Evolutionary conservation across 1,140 invertebrate species (phyloP).

Genomic region (Dendroctonus ponderosae): DNA sequence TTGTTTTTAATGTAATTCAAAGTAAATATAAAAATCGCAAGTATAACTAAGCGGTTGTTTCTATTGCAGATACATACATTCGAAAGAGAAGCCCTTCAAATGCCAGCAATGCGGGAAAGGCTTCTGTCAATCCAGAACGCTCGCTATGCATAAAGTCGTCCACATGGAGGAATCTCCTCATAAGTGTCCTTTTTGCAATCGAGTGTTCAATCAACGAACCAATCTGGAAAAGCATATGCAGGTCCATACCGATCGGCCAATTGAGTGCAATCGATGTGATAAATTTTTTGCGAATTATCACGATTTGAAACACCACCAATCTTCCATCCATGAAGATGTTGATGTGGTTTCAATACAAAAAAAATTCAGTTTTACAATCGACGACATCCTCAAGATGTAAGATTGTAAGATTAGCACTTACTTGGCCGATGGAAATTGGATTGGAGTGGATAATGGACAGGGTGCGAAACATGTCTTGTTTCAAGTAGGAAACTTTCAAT

Average conservation of each 20-base stretch:
- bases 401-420: too few relatives aligned
- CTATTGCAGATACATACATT: slow-evolving; percentile 87
- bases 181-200: slow-evolving; percentile 83
- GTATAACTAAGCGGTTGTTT: background rate
- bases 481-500: too few relatives aligned
- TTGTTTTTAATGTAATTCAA: too few relatives aligned
- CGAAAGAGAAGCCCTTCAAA: slow-evolving; percentile 96
- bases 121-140: slow-evolving; percentile 91
- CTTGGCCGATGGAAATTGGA: too few relatives aligned
- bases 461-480: too few relatives aligned
- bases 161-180: slow-evolving; percentile 89
- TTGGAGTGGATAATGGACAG: too few relatives aligned
- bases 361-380: slow-evolving; percentile 74
- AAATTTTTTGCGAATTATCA: slow-evolving; percentile 44
- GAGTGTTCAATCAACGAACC: slow-evolving; percentile 87
- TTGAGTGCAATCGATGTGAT: slow-evolving; percentile 46
- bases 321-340: background rate
- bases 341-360: background rate
- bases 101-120: slow-evolving; percentile 94
- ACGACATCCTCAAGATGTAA: slow-evolving; percentile 79
- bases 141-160: slow-evolving; percentile 88
- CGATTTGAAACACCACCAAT: slow-evolving; percentile 45
- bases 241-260: slow-evolving; percentile 75
- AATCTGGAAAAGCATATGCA: slow-evolving; percentile 91
- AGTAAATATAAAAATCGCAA: too few relatives aligned